Conservation (phyloP, 2,113 vertebrate genomes). For the Microcebus jonahi region DNA sequence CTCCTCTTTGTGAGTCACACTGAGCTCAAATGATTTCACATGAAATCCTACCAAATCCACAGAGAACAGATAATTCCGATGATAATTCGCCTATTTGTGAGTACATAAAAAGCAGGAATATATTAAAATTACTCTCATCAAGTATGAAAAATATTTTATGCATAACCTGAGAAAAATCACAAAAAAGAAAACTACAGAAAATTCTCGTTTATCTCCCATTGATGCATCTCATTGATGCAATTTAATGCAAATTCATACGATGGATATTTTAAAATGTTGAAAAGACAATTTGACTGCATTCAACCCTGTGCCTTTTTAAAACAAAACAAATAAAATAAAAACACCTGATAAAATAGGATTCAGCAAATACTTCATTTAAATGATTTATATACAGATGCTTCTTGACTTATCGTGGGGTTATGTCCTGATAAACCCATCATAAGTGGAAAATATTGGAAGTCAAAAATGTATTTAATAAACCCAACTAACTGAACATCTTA, state of each 20-base stretch:
- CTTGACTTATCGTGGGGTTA: not conserved
- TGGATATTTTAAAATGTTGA: not conserved
- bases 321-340: not conserved
- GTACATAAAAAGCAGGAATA: not conserved
- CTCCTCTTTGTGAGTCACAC: not conserved
- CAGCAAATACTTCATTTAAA: not conserved
- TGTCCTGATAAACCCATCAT: not conserved
- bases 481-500: not conserved
- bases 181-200: not conserved
- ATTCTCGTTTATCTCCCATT: not conserved
- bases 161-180: not conserved
- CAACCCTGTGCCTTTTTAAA: not conserved
- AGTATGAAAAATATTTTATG: not conserved
- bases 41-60: conserved; percentile 29
- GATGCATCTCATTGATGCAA: not conserved
- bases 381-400: not conserved
- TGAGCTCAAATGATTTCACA: not conserved
- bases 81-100: not conserved
- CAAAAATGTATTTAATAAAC: not conserved
- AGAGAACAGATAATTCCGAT: not conserved
- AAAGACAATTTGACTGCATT: not conserved
- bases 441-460: not conserved
- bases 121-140: conserved; percentile 17
- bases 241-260: not conserved
- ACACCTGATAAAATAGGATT: not conserved